phyloP scores from a whole-genome alignment of 2,888 invertebrate species.

The Calliopum simillimum region DNA sequence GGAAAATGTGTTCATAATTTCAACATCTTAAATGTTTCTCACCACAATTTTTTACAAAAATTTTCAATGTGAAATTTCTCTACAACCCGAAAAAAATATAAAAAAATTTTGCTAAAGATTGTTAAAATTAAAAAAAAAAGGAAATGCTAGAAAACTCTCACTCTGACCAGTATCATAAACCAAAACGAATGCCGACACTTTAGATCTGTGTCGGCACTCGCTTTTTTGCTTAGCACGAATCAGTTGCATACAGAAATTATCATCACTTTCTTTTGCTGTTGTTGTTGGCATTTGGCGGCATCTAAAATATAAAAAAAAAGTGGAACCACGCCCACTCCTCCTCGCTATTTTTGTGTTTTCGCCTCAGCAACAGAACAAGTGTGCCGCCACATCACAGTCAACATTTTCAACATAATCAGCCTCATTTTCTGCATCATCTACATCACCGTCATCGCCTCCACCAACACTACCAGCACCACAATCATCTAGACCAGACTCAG shows the following conservation, averaged over 20 bases:
- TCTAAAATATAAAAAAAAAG: constrained; percentile 26
- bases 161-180: constrained; percentile 64
- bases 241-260: constrained; percentile 67
- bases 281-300: constrained; percentile 51
- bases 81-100: not conserved
- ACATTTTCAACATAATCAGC: constrained; percentile 42
- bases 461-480: constrained; percentile 31
- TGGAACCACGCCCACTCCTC: constrained; percentile 26
- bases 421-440: constrained; percentile 37
- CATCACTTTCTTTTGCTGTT: constrained; percentile 56
- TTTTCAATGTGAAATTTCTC: not conserved
- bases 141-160: constrained; percentile 16
- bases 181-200: constrained; percentile 50
- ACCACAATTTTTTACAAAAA: too few species aligned
- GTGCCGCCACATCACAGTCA: constrained; percentile 47
- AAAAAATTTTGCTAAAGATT: not conserved
- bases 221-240: constrained; percentile 66
- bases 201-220: constrained; percentile 45
- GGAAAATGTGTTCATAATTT: too few species aligned
- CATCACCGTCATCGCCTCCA: constrained; percentile 40
- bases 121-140: not conserved
- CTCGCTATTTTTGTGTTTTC: constrained; percentile 27
- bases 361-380: constrained; percentile 61
- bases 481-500: constrained; percentile 37
- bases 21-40: too few species aligned